A percentile compares a stretch with the other conserved stretches of the same genome.
phyloP scores from a whole-genome alignment of 2,113 vertebrate genomes.

The Typhlomys cinereus region DNA sequence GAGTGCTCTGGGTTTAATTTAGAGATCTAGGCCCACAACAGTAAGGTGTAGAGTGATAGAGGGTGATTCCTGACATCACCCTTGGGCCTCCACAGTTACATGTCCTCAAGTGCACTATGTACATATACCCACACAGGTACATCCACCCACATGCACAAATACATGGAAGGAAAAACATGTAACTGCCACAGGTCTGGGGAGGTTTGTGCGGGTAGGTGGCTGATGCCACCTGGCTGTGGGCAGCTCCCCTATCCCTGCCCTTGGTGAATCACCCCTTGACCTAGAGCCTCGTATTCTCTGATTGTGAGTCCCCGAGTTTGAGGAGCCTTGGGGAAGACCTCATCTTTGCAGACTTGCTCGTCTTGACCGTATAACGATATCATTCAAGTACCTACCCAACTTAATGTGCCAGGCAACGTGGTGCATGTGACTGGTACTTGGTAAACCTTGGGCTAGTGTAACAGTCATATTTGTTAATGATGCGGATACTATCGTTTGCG shows the following conservation, averaged over 20 bases:
- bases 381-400: neutral
- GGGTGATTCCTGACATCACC: no score
- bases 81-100: no score
- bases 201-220: no score
- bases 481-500: neutral
- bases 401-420: neutral
- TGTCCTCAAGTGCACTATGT: no score
- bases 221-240: neutral
- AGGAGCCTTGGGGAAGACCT: neutral
- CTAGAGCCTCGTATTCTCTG: neutral
- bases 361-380: neutral
- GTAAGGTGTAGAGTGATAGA: no score
- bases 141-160: no score
- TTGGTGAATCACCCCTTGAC: neutral
- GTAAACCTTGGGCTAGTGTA: accelerated
- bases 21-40: no score
- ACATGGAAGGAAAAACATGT: no score
- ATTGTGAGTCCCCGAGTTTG: neutral
- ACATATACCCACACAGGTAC: no score
- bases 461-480: accelerated
- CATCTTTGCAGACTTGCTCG: neutral
- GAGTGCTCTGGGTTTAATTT: no score
- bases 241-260: neutral
- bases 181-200: neutral
- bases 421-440: no score